Evolutionary conservation across 2,888 invertebrate genomes (phyloP).

Genomic region (Stegophylla sp.): DNA sequence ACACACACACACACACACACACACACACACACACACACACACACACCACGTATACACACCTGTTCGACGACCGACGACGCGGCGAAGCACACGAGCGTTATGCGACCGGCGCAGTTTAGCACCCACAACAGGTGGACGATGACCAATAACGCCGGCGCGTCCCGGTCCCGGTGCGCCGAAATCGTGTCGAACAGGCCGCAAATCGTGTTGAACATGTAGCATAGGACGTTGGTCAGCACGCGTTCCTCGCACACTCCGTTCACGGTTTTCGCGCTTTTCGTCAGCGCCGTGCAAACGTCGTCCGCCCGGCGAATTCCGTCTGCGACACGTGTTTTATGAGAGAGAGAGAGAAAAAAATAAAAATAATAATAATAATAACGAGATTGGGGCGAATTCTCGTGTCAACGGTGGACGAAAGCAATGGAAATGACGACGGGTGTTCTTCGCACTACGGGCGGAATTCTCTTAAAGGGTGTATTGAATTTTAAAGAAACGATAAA

Average conservation of each 20-base stretch:
- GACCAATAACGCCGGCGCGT: constrained; percentile 22
- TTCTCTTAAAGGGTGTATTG: too few species aligned
- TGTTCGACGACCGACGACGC: constrained; percentile 42
- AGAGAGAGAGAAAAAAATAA: too few species aligned
- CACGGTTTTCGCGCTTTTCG: background rate
- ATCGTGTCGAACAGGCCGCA: constrained; percentile 59
- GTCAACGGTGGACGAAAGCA: too few species aligned
- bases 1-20: too few species aligned
- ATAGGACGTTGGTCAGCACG: constrained; percentile 46
- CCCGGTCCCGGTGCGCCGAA: constrained; percentile 52
- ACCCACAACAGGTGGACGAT: constrained; percentile 25
- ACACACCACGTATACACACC: background rate
- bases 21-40: background rate
- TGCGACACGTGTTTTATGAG: background rate
- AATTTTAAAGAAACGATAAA: too few species aligned
- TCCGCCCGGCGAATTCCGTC: constrained; percentile 9
- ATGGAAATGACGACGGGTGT: too few species aligned
- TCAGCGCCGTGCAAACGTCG: background rate
- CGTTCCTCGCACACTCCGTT: constrained; percentile 40
- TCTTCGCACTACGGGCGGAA: too few species aligned
- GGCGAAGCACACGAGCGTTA: constrained; percentile 33
- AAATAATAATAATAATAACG: too few species aligned
- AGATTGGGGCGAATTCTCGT: too few species aligned
- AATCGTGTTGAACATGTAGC: constrained; percentile 60
- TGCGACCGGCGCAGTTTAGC: constrained; percentile 9